These are phyloP conservation scores for Drosophila biarmipes DNA, from an alignment of 1,140 invertebrate species.

Conservation along the genomic window DNA sequence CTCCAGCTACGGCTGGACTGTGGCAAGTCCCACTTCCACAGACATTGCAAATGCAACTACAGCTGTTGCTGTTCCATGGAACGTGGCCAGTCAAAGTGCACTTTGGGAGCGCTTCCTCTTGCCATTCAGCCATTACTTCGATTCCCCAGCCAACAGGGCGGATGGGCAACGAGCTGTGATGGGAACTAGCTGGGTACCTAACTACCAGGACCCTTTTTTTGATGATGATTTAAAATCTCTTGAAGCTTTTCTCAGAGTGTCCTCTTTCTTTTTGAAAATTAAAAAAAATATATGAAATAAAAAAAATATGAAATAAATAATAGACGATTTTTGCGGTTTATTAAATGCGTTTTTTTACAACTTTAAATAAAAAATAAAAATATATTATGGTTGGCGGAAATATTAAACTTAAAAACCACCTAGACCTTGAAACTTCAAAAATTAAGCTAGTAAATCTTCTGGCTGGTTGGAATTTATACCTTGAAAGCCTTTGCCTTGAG, in stretches of 20 bases:
- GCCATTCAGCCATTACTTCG: conserved; percentile 16
- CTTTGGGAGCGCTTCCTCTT: conserved; percentile 4
- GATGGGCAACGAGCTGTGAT: conserved; percentile 30
- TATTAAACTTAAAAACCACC: too few species aligned
- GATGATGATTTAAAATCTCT: neutral
- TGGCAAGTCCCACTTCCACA: conserved; percentile 20
- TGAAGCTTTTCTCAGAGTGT: neutral
- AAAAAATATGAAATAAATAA: too few species aligned
- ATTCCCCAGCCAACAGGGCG: conserved; percentile 24
- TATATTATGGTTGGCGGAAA: too few species aligned
- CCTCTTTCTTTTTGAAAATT: too few species aligned
- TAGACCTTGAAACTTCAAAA: too few species aligned
- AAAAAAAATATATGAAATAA: too few species aligned
- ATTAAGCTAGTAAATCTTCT: too few species aligned
- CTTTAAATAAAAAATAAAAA: too few species aligned
- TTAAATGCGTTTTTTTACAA: too few species aligned
- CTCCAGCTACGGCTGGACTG: conserved; percentile 2
- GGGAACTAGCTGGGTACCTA: neutral
- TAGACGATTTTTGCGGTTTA: too few species aligned
- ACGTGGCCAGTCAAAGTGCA: conserved; percentile 25
- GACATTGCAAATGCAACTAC: conserved; percentile 18
- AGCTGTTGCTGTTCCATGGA: conserved; percentile 15
- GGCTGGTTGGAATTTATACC: too few species aligned
- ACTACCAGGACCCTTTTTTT: neutral
- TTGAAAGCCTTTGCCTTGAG: too few species aligned